A percentile compares a stretch with the other conserved stretches of the same genome.
Conservation (phyloP, 1,140 invertebrate genomes). For the Diorhabda carinulata region DNA sequence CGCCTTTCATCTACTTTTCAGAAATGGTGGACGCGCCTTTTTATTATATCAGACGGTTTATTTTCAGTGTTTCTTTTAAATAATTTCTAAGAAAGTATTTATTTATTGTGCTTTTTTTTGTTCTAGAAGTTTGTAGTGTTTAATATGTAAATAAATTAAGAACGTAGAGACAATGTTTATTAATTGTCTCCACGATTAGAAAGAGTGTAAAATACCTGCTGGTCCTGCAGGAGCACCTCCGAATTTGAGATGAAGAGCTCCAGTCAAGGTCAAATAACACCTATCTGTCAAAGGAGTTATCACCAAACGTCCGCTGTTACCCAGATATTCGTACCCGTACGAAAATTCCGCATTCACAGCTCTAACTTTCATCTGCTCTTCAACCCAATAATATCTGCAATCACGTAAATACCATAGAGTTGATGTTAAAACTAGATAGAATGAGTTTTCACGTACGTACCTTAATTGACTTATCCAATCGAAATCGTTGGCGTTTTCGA, state of each 20-base stretch:
- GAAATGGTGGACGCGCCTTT: no score
- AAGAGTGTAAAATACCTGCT: conserved; percentile 46
- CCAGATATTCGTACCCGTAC: conserved; percentile 94
- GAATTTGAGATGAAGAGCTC: conserved; percentile 66
- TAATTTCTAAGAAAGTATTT: no score
- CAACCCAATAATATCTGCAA: conserved; percentile 61
- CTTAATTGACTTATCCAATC: conserved; percentile 78
- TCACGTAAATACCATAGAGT: not conserved
- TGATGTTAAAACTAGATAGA: not conserved
- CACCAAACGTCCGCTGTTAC: conserved; percentile 81
- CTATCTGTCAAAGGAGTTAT: conserved; percentile 86
- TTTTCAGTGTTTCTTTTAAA: no score
- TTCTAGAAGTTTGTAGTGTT: no score
- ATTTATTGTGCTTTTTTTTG: no score
- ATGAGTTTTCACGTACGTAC: conserved; percentile 38
- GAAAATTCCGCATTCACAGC: conserved; percentile 75
- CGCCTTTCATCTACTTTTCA: no score
- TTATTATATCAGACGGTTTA: no score
- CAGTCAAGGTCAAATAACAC: conserved; percentile 66
- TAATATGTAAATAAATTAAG: no score
- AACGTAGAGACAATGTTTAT: no score
- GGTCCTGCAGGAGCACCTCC: conserved; percentile 72
- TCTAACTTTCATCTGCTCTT: conserved; percentile 49
- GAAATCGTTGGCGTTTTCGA: conserved; percentile 67
- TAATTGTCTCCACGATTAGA: no score